Percentiles rank a stretch among this genome's conserved stretches.
Evolutionary conservation across 30 jellyfish, hydroid and myxozoan genomes (phyloP).

Genomic region (Cassiopea xamachana): DNA sequence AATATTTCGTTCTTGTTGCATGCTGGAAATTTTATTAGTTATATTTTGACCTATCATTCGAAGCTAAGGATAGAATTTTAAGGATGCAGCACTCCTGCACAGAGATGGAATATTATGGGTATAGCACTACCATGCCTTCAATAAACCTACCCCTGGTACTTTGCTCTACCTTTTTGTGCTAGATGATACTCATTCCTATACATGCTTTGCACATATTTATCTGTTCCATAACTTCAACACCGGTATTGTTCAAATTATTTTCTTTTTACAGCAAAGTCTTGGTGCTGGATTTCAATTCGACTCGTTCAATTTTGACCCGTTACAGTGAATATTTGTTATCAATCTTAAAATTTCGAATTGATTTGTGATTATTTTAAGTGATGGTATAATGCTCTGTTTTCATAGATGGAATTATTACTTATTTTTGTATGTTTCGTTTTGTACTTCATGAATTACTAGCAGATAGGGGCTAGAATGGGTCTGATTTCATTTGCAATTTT

Average conservation of each 20-base stretch:
- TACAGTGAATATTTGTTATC: neutral
- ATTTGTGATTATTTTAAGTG: neutral
- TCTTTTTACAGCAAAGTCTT: conserved; percentile 37
- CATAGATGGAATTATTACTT: neutral
- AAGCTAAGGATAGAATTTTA: too few relatives aligned
- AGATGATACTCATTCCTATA: too few relatives aligned
- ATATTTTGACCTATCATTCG: too few relatives aligned
- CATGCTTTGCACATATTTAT: too few relatives aligned
- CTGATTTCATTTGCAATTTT: too few relatives aligned
- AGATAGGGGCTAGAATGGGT: neutral
- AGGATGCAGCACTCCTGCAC: too few relatives aligned
- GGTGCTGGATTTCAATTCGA: conserved; percentile 59
- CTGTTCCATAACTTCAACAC: neutral
- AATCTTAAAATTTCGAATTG: neutral
- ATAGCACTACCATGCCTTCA: too few relatives aligned
- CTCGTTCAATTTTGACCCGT: conserved; percentile 31
- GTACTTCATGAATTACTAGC: neutral
- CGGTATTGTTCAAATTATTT: neutral
- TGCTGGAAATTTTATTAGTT: too few relatives aligned
- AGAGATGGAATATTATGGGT: too few relatives aligned
- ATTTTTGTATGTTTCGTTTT: neutral
- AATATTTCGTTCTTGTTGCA: too few relatives aligned
- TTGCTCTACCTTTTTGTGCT: too few relatives aligned
- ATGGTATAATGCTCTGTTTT: neutral
- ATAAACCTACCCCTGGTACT: too few relatives aligned